Base-by-base conservation (phyloP, 1,140 invertebrate species). In the Zophobas atratus region DNA sequence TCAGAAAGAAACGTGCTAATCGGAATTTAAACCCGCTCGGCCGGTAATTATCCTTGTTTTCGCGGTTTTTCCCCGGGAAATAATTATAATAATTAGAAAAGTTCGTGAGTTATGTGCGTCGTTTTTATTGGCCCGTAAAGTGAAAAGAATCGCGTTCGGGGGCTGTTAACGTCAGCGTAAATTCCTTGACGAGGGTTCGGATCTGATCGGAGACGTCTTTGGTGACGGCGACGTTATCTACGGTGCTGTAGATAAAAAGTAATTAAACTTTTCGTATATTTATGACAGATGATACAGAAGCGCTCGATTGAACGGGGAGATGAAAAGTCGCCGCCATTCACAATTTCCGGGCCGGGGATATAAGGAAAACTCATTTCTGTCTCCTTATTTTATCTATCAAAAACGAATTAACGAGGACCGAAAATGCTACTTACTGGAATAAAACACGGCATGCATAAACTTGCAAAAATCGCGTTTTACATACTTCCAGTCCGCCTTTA, bases 11-110 rank as follows among this genome's bases (percentile, higher is more conserved):
- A 53, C 6, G n/a, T 57, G 34, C 32, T 57, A 57, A 35, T 34
- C 35, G 55, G 4, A 57, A 57, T 57, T 63, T 36, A 63, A 63
- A 39, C 49, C 49, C n/a, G 6, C 20, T 51, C n/a, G 49, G 20
- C 20, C 20, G 20, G 20, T 20, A 20, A 20, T 20, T 20, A 20
- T 20, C 20, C 20, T 20, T 20, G 20, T 20, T 20, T 20, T 20
- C 20, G 20, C 20, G 20, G 20, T 20, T 20, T 20, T 20, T 20
- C 20, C 20, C 20, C 20, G 49, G 33, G 33, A 32, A 51, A 51
- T 51, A 51, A 51, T 51, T 51, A 55, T 55, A 55, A 67, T 67
- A 67, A 67, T 43, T 67, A 67, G 20, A 43, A 67, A 67, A 67
- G 38, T 67, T 67, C 43, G 3, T 41, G 33, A 4, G 35, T 34